Conservation (phyloP, 2,113 vertebrate genomes). For the Daubentonia madagascariensis region DNA sequence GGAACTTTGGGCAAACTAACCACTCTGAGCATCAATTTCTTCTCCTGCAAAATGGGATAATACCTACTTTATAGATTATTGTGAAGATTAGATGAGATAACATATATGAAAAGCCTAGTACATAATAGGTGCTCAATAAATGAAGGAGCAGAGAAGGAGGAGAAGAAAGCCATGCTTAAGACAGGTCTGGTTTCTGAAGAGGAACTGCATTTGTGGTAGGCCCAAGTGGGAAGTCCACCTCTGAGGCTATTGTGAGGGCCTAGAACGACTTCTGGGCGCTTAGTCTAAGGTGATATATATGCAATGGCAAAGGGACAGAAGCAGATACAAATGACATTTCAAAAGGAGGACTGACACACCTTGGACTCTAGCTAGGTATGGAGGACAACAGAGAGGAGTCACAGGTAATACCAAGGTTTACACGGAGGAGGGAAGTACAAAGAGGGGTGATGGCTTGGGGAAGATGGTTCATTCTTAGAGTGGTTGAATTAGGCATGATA, state of each 20-base stretch:
- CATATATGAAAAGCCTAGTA: not conserved
- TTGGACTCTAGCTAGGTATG: not conserved
- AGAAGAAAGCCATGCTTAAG: not conserved
- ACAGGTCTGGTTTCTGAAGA: not conserved
- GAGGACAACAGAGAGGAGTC: not conserved
- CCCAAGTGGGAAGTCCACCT: not conserved
- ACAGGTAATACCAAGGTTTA: not conserved
- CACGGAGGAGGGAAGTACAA: not conserved
- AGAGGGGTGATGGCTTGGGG: not conserved
- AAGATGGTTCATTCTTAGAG: not conserved
- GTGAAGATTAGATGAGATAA: not conserved
- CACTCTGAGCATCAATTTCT: not conserved
- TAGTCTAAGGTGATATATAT: not conserved
- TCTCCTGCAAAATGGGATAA: conserved; percentile 1
- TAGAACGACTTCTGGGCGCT: not conserved
- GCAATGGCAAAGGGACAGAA: not conserved
- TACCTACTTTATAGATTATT: not conserved
- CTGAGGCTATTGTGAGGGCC: not conserved
- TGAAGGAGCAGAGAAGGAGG: not conserved
- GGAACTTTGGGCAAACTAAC: not conserved
- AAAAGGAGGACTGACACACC: not conserved
- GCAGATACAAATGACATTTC: not conserved
- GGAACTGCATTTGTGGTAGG: not conserved
- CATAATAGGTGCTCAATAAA: not conserved
- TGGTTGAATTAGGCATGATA: not conserved